Evolutionary conservation across 2,113 vertebrate species (phyloP).

Genomic region (Rhipidura dahli): DNA sequence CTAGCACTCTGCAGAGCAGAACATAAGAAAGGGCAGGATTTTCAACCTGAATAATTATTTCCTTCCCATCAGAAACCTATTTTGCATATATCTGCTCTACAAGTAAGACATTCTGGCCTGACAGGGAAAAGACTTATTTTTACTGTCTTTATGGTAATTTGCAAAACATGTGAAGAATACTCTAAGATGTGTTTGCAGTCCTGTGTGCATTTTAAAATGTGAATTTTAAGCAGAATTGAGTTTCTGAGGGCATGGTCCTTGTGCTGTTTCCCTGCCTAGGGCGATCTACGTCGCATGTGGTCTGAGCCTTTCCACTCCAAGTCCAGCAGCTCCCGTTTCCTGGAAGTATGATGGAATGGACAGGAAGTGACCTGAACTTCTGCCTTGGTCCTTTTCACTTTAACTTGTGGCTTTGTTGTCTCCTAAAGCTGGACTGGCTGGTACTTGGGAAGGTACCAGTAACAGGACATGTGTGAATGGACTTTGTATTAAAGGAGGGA

Average conservation of each 20-base stretch:
- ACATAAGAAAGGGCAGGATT: neutral
- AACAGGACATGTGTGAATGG: conserved; percentile 49
- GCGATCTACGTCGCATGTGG: conserved; percentile 98
- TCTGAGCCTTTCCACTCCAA: conserved; percentile 98
- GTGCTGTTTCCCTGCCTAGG: conserved; percentile 73
- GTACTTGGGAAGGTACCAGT: conserved; percentile 50
- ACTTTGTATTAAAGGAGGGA: conserved; percentile 37
- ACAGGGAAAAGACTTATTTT: neutral
- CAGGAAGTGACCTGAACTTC: conserved; percentile 59
- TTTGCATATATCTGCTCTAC: neutral
- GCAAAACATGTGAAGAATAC: neutral
- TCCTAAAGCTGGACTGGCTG: conserved; percentile 70
- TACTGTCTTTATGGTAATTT: neutral
- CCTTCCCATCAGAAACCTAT: neutral
- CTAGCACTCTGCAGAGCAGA: neutral
- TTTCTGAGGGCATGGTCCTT: neutral
- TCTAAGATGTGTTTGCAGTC: neutral
- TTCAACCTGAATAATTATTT: neutral
- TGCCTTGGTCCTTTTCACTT: conserved; percentile 64
- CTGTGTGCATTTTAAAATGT: neutral
- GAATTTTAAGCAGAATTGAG: neutral
- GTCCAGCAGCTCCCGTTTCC: conserved; percentile 93
- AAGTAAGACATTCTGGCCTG: neutral
- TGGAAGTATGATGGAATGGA: conserved; percentile 95
- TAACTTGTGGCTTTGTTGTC: conserved; percentile 65